These are phyloP conservation scores for Crotalus horridus DNA, from an alignment of 2,113 vertebrate species.

Conservation along the genomic window DNA sequence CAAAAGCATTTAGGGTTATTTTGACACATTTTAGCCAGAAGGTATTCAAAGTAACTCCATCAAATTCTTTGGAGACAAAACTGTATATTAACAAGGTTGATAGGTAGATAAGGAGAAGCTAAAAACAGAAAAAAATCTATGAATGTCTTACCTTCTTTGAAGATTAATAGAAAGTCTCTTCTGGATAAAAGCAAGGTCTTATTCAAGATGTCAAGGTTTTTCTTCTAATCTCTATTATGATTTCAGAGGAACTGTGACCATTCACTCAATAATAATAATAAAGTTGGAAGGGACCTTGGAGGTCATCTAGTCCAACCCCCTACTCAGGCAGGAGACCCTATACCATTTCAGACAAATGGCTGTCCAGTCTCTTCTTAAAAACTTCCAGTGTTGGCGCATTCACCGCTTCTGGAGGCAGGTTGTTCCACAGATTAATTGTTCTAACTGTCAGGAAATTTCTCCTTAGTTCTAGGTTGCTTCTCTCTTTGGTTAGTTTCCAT, in stretches of 20 bases:
- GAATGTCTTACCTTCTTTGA: neutral
- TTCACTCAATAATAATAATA: too few relatives aligned
- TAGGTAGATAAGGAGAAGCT: neutral
- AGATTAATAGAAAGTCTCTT: neutral
- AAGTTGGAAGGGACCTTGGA: too few relatives aligned
- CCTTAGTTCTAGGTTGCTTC: too few relatives aligned
- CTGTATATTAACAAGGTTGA: neutral
- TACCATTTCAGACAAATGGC: too few relatives aligned
- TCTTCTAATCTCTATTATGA: neutral
- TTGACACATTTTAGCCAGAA: neutral
- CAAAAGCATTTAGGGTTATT: neutral
- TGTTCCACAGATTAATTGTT: too few relatives aligned
- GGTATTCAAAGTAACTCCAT: neutral
- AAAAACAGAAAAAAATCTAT: neutral
- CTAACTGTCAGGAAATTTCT: too few relatives aligned
- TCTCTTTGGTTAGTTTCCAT: too few relatives aligned
- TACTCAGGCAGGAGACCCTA: too few relatives aligned
- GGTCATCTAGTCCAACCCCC: too few relatives aligned
- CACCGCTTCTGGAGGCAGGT: too few relatives aligned
- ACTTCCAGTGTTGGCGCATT: too few relatives aligned
- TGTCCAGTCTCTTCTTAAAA: too few relatives aligned
- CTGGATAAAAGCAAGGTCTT: neutral
- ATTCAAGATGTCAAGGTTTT: neutral
- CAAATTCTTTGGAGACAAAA: neutral
- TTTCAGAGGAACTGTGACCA: neutral